Conservation (phyloP, 2,888 invertebrate species). For the Norana najaformis region DNA sequence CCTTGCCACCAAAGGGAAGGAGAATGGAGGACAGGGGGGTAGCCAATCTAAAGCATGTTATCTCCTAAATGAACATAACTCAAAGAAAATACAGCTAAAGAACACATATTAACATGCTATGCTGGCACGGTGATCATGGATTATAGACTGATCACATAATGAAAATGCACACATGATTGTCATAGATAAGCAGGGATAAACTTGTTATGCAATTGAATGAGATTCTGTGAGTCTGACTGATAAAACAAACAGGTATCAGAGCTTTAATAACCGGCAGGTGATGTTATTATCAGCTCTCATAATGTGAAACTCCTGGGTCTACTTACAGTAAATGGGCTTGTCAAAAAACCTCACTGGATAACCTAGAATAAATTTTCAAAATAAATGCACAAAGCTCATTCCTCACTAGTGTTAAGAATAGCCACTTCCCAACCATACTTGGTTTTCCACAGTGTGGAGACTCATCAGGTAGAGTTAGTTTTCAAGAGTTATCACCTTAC, state of each 20-base stretch:
- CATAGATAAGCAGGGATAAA: slow-evolving; percentile 4
- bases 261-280: not conserved
- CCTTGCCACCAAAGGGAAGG: too few species aligned
- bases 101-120: not conserved
- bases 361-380: not conserved
- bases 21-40: too few species aligned
- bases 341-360: not conserved
- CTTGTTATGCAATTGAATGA: slow-evolving; percentile 13
- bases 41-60: too few species aligned
- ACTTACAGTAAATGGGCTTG: not conserved
- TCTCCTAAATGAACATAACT: too few species aligned
- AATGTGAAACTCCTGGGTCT: not conserved
- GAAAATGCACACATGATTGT: not conserved
- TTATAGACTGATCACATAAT: not conserved
- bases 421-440: not conserved
- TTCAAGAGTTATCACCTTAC: not conserved
- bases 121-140: not conserved
- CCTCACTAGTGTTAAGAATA: not conserved
- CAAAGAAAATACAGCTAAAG: not conserved
- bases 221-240: not conserved
- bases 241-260: slow-evolving; percentile 13
- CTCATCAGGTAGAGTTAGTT: not conserved
- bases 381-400: not conserved
- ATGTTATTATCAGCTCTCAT: not conserved
- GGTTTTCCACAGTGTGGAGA: not conserved